Conservation (phyloP, 2,113 vertebrate genomes). For the Misgurnus anguillicaudatus region DNA sequence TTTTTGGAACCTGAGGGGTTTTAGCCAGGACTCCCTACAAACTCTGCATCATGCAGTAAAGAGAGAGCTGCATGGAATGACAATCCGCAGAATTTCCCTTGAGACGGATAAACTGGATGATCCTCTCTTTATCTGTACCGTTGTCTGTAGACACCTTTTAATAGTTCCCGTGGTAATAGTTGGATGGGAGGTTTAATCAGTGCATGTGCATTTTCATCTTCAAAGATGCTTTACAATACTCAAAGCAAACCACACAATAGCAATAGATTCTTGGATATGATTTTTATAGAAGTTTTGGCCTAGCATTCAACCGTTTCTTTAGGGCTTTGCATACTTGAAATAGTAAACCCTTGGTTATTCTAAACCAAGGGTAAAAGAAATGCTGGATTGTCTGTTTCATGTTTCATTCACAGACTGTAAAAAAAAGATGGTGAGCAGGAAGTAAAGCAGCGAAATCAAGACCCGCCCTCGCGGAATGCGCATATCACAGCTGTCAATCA, state of each 20-base stretch:
- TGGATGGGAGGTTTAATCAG: slow-evolving; percentile 14
- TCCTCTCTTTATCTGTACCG: slow-evolving; percentile 23
- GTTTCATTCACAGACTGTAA: no score
- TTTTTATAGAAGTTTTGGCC: slow-evolving; percentile 6
- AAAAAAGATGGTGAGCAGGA: no score
- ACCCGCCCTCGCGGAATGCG: no score
- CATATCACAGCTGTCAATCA: no score
- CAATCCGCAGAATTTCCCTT: slow-evolving; percentile 25
- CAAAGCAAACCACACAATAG: neutral
- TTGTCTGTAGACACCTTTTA: slow-evolving; percentile 12
- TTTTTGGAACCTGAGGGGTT: slow-evolving; percentile 28
- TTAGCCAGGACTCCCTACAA: slow-evolving; percentile 28
- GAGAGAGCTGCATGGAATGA: slow-evolving; percentile 12
- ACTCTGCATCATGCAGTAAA: slow-evolving; percentile 19
- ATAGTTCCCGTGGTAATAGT: slow-evolving; percentile 21
- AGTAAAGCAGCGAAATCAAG: no score
- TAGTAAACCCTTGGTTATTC: no score
- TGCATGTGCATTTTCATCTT: slow-evolving; percentile 3
- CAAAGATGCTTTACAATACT: neutral
- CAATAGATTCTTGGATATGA: neutral
- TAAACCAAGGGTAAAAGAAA: no score
- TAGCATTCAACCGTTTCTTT: neutral
- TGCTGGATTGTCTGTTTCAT: no score
- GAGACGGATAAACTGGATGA: slow-evolving; percentile 27
- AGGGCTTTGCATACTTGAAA: neutral